These are phyloP conservation scores for Erythrolamprus reginae DNA, from an alignment of 2,113 vertebrate genomes.

Conservation along the genomic window DNA sequence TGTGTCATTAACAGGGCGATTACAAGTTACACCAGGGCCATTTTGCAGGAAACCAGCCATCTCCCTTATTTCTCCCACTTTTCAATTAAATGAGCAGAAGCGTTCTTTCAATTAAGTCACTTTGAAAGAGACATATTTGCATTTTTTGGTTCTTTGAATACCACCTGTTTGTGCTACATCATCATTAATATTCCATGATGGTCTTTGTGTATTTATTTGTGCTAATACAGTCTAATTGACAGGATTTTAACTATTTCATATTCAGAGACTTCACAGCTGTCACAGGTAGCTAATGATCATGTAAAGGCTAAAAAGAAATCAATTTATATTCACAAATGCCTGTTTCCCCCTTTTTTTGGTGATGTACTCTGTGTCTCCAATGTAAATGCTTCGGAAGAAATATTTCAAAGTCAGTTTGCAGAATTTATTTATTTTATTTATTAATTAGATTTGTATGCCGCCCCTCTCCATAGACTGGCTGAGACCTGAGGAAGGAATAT, in stretches of 20 bases:
- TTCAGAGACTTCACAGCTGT: slow-evolving; percentile 24
- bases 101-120: neutral
- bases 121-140: slow-evolving; percentile 29
- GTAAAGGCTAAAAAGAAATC: slow-evolving; percentile 10
- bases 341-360: neutral
- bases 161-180: slow-evolving; percentile 19
- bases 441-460: too few relatives aligned
- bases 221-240: slow-evolving; percentile 30
- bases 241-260: slow-evolving; percentile 28
- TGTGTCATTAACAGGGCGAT: slow-evolving; percentile 38
- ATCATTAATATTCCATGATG: slow-evolving; percentile 26
- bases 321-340: slow-evolving; percentile 12
- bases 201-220: slow-evolving; percentile 7
- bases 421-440: too few relatives aligned
- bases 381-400: neutral
- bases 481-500: too few relatives aligned
- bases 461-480: too few relatives aligned
- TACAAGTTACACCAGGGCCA: slow-evolving; percentile 27
- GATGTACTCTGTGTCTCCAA: neutral
- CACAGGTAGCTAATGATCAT: slow-evolving; percentile 13
- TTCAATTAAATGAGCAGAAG: slow-evolving; percentile 14
- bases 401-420: slow-evolving; percentile 12
- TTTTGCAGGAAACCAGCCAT: slow-evolving; percentile 29
- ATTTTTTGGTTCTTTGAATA: slow-evolving; percentile 13
- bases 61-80: slow-evolving; percentile 8